Percentiles rank a stretch among this genome's conserved stretches.
Conservation (phyloP, 2,113 vertebrate species). For the Trachemys scripta region DNA sequence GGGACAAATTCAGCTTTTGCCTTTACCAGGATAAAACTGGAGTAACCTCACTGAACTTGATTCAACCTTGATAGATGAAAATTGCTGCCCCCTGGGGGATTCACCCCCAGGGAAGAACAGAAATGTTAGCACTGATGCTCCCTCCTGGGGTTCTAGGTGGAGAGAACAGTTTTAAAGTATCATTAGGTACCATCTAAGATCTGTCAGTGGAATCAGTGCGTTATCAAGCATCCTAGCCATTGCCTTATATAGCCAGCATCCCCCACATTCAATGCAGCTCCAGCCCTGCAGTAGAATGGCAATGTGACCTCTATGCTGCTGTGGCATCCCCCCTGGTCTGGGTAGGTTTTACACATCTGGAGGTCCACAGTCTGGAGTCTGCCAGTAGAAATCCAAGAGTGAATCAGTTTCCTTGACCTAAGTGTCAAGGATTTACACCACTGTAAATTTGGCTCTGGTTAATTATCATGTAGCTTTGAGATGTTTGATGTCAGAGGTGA, state of each 20-base stretch:
- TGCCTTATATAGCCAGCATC: background rate
- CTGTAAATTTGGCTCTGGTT: background rate
- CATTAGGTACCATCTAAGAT: background rate
- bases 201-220: background rate
- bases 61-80: background rate
- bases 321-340: background rate
- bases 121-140: background rate
- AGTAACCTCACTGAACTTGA: background rate
- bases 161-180: background rate
- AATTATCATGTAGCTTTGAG: rapidly evolving
- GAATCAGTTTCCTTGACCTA: rapidly evolving
- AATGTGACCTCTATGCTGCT: rapidly evolving
- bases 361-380: background rate
- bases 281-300: background rate
- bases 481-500: background rate
- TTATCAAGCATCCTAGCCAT: background rate
- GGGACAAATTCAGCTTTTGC: background rate
- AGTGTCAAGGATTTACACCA: background rate
- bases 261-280: background rate
- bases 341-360: background rate
- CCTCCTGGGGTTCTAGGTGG: background rate
- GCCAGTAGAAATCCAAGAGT: background rate
- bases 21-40: background rate
- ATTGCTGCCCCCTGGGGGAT: background rate
- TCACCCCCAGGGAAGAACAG: background rate